These are phyloP conservation scores for Gryon sp. DNA, from an alignment of 1,140 invertebrate species.

Conservation along the genomic window DNA sequence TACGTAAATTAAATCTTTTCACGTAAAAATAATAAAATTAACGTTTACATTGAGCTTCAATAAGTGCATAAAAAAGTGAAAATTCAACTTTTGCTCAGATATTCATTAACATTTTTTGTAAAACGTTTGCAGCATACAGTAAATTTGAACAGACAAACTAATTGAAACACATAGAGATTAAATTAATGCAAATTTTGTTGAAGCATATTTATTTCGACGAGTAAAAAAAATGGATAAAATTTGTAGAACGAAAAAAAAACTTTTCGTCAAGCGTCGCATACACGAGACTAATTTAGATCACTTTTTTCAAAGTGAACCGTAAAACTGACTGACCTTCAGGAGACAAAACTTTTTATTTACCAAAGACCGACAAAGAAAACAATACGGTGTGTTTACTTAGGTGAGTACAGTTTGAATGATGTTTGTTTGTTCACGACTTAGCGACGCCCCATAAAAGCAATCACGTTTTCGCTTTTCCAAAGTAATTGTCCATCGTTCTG, in stretches of 20 bases:
- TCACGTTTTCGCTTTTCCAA: conserved; percentile 13
- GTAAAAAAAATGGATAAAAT: too few relatives aligned
- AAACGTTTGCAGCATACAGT: too few relatives aligned
- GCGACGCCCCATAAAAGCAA: conserved; percentile 20
- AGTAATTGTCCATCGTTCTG: conserved; percentile 3
- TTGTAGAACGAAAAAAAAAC: background rate
- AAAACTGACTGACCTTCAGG: conserved; percentile 31
- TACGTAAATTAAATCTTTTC: too few relatives aligned
- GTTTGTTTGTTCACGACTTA: conserved; percentile 26
- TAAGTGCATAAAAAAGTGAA: too few relatives aligned
- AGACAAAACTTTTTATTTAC: conserved; percentile 23
- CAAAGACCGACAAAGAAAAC: conserved; percentile 28
- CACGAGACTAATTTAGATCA: conserved; percentile 19
- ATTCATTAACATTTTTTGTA: too few relatives aligned
- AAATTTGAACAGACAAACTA: too few relatives aligned
- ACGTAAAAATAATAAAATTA: too few relatives aligned
- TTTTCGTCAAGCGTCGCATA: background rate
- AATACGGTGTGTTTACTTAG: conserved; percentile 19
- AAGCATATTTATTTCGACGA: too few relatives aligned
- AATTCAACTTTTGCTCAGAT: too few relatives aligned
- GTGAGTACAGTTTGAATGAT: conserved; percentile 15
- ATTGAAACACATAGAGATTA: too few relatives aligned
- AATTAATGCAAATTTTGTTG: too few relatives aligned
- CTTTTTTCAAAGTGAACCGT: conserved; percentile 26
- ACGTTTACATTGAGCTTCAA: too few relatives aligned